phyloP scores from a whole-genome alignment of 2,888 invertebrate genomes.

The Eledona agricola region DNA sequence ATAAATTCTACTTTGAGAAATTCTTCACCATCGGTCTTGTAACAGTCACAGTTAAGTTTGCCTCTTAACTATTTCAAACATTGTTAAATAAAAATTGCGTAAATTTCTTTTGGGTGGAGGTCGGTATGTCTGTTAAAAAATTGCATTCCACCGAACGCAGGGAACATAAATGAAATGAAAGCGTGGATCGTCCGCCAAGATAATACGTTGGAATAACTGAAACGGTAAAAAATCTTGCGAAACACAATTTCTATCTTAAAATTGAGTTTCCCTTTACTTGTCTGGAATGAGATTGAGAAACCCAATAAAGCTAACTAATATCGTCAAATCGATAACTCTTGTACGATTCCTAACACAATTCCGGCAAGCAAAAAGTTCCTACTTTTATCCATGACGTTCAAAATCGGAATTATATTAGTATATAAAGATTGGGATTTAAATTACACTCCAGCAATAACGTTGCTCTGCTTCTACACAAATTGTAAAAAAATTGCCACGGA shows the following conservation, averaged over 20 bases:
- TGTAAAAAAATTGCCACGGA: conserved; percentile 2
- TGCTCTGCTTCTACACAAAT: neutral
- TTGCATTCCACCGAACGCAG: conserved; percentile 22
- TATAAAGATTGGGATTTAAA: conserved; percentile 14
- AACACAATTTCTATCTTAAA: conserved; percentile 37
- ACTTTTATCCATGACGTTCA: conserved; percentile 25
- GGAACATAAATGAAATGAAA: conserved; percentile 29
- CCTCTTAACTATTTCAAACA: too few species aligned
- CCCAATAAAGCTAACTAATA: conserved; percentile 39
- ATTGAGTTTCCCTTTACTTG: conserved; percentile 35
- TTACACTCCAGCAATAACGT: conserved; percentile 4
- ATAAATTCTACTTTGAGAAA: conserved; percentile 27
- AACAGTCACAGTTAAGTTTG: too few species aligned
- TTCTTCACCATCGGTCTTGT: conserved; percentile 21
- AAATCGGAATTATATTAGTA: conserved; percentile 23
- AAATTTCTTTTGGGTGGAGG: too few species aligned
- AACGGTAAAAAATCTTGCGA: conserved; percentile 26
- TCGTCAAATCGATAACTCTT: conserved; percentile 36
- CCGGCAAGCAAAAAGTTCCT: conserved; percentile 29
- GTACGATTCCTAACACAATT: conserved; percentile 36
- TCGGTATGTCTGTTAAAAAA: conserved; percentile 15
- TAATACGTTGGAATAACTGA: conserved; percentile 32
- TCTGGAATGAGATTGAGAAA: conserved; percentile 35
- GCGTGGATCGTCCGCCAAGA: conserved; percentile 21
- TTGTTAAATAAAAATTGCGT: too few species aligned